Conservation (phyloP, 2,113 vertebrate genomes). For the Stigmatopora nigra region DNA sequence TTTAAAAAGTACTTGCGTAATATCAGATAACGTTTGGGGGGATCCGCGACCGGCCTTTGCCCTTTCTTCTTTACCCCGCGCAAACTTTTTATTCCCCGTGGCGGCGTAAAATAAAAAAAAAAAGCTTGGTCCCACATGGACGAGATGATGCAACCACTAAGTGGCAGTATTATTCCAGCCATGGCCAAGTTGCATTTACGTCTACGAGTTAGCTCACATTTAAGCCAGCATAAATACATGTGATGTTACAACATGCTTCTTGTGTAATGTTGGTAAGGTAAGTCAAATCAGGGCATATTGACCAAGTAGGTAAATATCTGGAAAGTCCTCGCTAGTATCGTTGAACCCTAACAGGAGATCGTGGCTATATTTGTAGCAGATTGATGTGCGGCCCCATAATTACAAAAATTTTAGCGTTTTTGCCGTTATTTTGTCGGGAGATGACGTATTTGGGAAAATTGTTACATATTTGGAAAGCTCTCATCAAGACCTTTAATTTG, state of each 20-base stretch:
- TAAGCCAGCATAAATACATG: constrained; percentile 4
- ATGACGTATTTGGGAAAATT: not conserved
- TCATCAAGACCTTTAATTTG: not conserved
- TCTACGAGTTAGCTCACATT: constrained; percentile 12
- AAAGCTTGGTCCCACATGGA: constrained; percentile 34
- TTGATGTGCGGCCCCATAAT: not conserved
- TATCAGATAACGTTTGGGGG: constrained; percentile 20
- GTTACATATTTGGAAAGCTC: no score
- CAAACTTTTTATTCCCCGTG: constrained; percentile 15
- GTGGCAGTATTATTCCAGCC: constrained; percentile 63
- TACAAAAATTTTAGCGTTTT: not conserved
- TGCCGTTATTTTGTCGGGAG: not conserved
- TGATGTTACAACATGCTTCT: constrained; percentile 47
- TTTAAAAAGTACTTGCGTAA: constrained; percentile 24
- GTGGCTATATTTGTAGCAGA: not conserved
- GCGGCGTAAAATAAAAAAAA: constrained; percentile 11
- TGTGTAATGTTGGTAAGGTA: constrained; percentile 12
- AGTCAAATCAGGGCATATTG: constrained; percentile 5
- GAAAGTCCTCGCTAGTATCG: constrained; percentile 1
- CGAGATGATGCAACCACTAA: constrained; percentile 45
- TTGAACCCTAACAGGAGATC: not conserved
- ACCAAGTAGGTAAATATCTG: not conserved
- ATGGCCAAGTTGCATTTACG: constrained; percentile 6
- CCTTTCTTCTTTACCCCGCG: constrained; percentile 11
- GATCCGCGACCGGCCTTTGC: constrained; percentile 4